phyloP scores from a whole-genome alignment of 2,797 vertebrate species.

The Coregonus suidteri region DNA sequence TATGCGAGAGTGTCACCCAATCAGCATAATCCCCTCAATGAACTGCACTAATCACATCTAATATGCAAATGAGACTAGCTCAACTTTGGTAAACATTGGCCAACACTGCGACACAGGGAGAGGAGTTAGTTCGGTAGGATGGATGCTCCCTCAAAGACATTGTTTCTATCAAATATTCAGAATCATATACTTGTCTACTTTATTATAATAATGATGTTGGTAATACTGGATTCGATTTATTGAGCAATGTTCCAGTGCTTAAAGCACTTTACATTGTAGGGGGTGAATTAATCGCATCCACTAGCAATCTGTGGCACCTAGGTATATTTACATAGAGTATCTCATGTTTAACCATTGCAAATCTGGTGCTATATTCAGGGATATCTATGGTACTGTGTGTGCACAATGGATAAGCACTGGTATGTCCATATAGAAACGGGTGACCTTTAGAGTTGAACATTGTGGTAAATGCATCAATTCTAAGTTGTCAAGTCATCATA shows the following conservation, averaged over 20 bases:
- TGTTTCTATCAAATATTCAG: conserved; percentile 21
- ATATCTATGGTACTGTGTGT: not conserved
- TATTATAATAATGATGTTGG: too few relatives aligned
- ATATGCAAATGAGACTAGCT: conserved; percentile 66
- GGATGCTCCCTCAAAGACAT: conserved; percentile 3
- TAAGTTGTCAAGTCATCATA: not conserved
- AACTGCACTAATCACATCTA: conserved; percentile 68
- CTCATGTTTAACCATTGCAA: not conserved
- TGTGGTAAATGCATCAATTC: too few relatives aligned
- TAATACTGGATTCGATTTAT: too few relatives aligned
- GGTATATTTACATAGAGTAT: not conserved
- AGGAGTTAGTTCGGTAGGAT: not conserved
- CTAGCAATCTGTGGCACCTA: not conserved
- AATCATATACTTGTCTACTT: not conserved
- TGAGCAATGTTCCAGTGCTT: too few relatives aligned
- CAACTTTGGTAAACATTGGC: conserved; percentile 57
- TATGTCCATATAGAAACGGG: not conserved
- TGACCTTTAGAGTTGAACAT: not conserved
- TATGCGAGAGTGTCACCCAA: conserved; percentile 44
- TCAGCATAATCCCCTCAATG: conserved; percentile 62
- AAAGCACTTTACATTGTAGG: not conserved
- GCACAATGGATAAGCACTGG: not conserved
- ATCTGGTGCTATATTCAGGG: not conserved
- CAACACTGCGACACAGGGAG: conserved; percentile 37
- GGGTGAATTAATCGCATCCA: not conserved